Evolutionary conservation across 2,888 invertebrate genomes (phyloP).

Genomic region (Dione juno): DNA sequence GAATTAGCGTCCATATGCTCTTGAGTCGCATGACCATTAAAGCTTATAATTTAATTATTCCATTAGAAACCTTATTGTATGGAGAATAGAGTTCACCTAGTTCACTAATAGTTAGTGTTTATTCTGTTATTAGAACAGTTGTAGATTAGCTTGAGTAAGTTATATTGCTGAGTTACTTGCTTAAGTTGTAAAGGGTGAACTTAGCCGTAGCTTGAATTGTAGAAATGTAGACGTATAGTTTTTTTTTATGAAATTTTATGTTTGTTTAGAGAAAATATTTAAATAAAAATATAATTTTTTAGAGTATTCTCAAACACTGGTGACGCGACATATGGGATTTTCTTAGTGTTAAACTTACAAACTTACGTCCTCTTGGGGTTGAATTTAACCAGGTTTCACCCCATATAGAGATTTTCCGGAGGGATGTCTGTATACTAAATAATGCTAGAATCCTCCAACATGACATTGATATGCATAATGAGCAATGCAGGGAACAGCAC

Average conservation of each 20-base stretch:
- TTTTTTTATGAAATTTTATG: not conserved
- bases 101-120: not conserved
- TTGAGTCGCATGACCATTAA: conserved; percentile 37
- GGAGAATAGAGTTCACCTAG: not conserved
- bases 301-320: too few relatives aligned
- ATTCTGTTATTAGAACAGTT: conserved; percentile 17
- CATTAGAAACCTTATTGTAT: conserved; percentile 17
- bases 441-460: too few relatives aligned
- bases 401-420: too few relatives aligned
- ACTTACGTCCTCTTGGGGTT: too few relatives aligned
- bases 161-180: conserved; percentile 1
- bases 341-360: too few relatives aligned
- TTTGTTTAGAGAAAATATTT: not conserved
- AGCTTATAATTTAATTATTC: conserved; percentile 26
- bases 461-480: too few relatives aligned
- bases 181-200: not conserved
- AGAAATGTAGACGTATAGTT: not conserved
- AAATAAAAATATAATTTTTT: too few relatives aligned
- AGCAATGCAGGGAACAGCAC: too few relatives aligned
- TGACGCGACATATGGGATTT: too few relatives aligned
- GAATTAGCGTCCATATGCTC: conserved; percentile 46
- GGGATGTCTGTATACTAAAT: too few relatives aligned
- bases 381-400: too few relatives aligned
- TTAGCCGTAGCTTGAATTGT: not conserved
- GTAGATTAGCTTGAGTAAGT: conserved; percentile 4